These are phyloP conservation scores for Dryadula phaetusa DNA, from an alignment of 2,888 invertebrate species.

Conservation along the genomic window DNA sequence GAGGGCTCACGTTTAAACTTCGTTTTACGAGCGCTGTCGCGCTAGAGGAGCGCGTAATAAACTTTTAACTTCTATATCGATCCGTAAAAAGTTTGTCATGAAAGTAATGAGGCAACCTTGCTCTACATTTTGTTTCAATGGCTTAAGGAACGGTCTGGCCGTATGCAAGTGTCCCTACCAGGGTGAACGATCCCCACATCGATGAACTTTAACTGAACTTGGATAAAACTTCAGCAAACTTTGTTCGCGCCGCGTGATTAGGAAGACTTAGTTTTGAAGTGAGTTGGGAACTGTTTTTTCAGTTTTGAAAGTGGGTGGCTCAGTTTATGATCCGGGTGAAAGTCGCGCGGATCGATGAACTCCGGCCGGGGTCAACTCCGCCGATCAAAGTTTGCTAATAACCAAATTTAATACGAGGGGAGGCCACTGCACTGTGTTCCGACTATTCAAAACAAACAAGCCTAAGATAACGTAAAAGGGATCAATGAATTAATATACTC, in stretches of 20 bases:
- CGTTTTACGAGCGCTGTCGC: constrained; percentile 65
- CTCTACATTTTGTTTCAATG: constrained; percentile 81
- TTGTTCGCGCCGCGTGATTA: constrained; percentile 82
- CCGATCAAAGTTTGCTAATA: constrained; percentile 82
- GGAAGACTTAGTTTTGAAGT: constrained; percentile 84
- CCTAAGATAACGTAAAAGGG: constrained; percentile 33
- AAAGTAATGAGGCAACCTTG: constrained; percentile 83
- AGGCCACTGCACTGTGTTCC: constrained; percentile 62
- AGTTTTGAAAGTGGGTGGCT: constrained; percentile 84
- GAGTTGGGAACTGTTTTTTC: constrained; percentile 81
- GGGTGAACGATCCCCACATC: constrained; percentile 83
- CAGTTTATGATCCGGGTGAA: constrained; percentile 84
- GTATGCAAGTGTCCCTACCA: constrained; percentile 83
- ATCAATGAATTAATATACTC: constrained; percentile 15
- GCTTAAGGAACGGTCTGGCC: constrained; percentile 65
- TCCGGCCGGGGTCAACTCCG: constrained; percentile 73
- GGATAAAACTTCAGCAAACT: constrained; percentile 80
- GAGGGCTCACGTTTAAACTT: constrained; percentile 50
- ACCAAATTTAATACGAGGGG: constrained; percentile 77
- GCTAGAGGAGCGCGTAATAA: constrained; percentile 67
- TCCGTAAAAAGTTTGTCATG: constrained; percentile 77
- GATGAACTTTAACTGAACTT: constrained; percentile 82
- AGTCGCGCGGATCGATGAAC: constrained; percentile 82
- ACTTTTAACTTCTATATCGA: constrained; percentile 80
- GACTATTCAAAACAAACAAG: constrained; percentile 48